Evolutionary conservation across 2,113 vertebrate genomes (phyloP).

Genomic region (Petrocephalus zakoni): DNA sequence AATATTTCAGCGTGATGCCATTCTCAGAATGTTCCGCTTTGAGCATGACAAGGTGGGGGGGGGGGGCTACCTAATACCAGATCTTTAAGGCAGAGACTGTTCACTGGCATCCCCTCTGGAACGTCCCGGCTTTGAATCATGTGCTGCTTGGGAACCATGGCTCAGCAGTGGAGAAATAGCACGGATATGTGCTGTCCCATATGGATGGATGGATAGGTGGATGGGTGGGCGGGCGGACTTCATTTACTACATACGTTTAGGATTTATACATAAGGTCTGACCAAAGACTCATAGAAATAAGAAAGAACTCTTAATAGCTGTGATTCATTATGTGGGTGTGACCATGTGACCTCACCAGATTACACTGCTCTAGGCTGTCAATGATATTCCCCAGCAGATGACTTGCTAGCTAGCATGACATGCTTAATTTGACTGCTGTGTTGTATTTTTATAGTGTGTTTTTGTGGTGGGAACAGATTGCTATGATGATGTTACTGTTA

Average conservation of each 20-base stretch:
- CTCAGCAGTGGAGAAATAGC: background rate
- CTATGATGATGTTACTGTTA: background rate
- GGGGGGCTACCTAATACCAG: background rate
- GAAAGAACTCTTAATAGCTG: background rate
- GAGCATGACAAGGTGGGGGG: background rate
- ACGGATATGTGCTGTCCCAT: background rate
- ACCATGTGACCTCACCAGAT: background rate
- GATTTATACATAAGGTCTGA: background rate
- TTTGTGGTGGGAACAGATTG: background rate
- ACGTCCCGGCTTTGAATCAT: background rate
- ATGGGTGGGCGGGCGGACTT: background rate
- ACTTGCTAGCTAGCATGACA: background rate
- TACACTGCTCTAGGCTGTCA: background rate
- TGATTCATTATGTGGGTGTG: background rate
- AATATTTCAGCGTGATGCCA: too few species aligned
- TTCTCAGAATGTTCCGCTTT: background rate
- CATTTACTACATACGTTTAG: background rate
- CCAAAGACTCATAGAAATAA: background rate
- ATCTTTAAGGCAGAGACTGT: background rate
- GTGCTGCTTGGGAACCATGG: background rate
- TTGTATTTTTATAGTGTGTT: background rate
- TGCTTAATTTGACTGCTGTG: background rate
- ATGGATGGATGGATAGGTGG: background rate
- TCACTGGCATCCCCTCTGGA: background rate
- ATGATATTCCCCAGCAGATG: background rate